Percentiles rank a stretch among this genome's conserved stretches.
Evolutionary conservation across 2,797 vertebrate genomes (phyloP).

Genomic region (Amphiprion clarkii): DNA sequence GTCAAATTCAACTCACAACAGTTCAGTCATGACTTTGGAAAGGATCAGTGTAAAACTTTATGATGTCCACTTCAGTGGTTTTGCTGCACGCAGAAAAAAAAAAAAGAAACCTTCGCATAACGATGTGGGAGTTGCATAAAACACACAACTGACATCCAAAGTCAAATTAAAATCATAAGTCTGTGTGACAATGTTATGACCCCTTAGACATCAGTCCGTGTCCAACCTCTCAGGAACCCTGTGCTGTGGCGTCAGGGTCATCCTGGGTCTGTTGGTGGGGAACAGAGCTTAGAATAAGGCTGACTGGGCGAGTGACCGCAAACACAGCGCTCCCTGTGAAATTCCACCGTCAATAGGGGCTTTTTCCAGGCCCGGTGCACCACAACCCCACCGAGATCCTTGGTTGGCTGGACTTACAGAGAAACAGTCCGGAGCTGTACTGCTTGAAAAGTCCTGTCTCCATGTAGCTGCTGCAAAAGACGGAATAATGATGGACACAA

Average conservation of each 20-base stretch:
- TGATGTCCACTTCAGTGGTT: conserved; percentile 14
- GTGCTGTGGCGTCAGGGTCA: conserved; percentile 54
- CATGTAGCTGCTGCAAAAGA: background rate
- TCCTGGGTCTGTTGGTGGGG: conserved; percentile 30
- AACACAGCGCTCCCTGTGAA: conserved; percentile 70
- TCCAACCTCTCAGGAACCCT: conserved; percentile 14
- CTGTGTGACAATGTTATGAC: conserved; percentile 17
- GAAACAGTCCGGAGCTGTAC: conserved; percentile 1
- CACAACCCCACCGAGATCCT: conserved; percentile 62
- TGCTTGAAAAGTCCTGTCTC: conserved; percentile 21
- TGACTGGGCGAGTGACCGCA: conserved; percentile 61
- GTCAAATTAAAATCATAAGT: conserved; percentile 14
- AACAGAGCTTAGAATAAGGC: conserved; percentile 43
- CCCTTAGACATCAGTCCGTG: background rate
- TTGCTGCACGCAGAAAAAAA: conserved; percentile 6
- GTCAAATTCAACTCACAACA: conserved; percentile 20
- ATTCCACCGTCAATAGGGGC: conserved; percentile 75
- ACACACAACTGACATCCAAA: conserved; percentile 7
- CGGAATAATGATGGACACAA: background rate
- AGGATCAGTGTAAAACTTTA: conserved; percentile 33
- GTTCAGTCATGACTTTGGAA: conserved; percentile 2
- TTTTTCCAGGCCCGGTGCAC: conserved; percentile 70
- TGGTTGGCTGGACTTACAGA: conserved; percentile 62
- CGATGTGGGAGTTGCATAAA: conserved; percentile 33
- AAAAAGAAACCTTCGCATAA: background rate